Conservation (phyloP, 2,888 invertebrate species). For the Drosophila paranaensis region DNA sequence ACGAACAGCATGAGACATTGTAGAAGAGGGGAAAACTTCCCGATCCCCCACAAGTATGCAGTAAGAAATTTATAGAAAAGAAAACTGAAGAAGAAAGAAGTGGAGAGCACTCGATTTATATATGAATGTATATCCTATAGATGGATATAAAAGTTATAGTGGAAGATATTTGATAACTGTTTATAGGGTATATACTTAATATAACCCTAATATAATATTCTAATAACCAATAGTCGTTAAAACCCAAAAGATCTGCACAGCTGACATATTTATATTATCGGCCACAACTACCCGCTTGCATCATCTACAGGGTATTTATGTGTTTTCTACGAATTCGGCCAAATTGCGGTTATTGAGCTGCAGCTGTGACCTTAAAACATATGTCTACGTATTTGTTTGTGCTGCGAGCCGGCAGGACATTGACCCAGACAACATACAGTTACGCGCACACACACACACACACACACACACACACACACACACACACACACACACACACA, state of each 20-base stretch:
- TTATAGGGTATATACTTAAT: no score
- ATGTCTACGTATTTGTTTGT: neutral
- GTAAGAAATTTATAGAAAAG: neutral
- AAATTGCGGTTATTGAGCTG: neutral
- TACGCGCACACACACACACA: neutral
- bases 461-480: neutral
- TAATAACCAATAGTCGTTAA: no score
- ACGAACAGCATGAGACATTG: neutral
- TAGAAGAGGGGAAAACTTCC: neutral
- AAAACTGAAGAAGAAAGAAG: neutral
- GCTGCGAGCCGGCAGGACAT: conserved; percentile 3
- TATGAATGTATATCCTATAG: neutral
- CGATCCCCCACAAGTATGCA: conserved; percentile 41
- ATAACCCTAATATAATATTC: no score
- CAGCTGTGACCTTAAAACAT: neutral
- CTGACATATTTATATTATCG: neutral
- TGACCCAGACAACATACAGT: conserved; percentile 5
- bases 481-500: neutral
- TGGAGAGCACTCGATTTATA: neutral
- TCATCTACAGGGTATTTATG: neutral
- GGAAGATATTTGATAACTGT: no score
- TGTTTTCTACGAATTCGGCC: no score
- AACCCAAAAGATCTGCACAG: neutral
- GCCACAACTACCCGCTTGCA: neutral
- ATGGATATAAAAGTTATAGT: no score